Base-by-base conservation (phyloP, 2,797 vertebrate genomes). In the Catharus ustulatus region DNA sequence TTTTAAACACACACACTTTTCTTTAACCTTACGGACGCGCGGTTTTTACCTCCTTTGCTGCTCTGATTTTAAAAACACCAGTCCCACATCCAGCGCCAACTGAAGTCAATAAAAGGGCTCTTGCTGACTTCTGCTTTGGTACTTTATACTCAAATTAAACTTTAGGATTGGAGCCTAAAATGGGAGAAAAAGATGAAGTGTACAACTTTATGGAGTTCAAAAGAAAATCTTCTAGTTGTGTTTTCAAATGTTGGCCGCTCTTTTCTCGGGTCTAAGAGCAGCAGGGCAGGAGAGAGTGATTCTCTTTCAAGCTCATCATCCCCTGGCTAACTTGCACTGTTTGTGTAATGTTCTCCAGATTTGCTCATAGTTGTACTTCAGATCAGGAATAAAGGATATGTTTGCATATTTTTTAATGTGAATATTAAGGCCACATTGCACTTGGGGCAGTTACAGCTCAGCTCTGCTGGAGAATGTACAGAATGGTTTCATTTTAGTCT, bases 1-100 rank as follows among this genome's bases (percentile, higher is more conserved):
- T 97, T 96, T 95, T 96, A 95, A 96, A 64, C 89, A 84, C 93
- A 11, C 81, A 62, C 95, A 32, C 91, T 95, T 96, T 94, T 77
- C 87, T 95, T 79, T 94, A 91, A 94, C 94, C 95, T 96, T 87
- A 96, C 3, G 52, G 93, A 91, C 15, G 19, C 42, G 2, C 1
- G 3, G 67, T 84, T 96, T 91, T 83, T 94, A 64, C 87, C 86
- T 95, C 61, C 77, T 84, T 64, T 84, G 13, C 84, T 91, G 74
- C 77, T 82, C 32, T 2, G 74, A 83, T 94, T 95, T 95, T 84
- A 82, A 96, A 96, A 94, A 75, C 77, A 84, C 49, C 43, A 11
- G 54, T 90, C 57, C 67, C 57, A 21, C 43, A 42, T 22, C 16
- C 67, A 74, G 40, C 6, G 61, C 74, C 88, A 87, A 21, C 85